These are phyloP conservation scores for Eudyptes chrysolophus DNA, from an alignment of 2,113 vertebrate species.

Conservation along the genomic window DNA sequence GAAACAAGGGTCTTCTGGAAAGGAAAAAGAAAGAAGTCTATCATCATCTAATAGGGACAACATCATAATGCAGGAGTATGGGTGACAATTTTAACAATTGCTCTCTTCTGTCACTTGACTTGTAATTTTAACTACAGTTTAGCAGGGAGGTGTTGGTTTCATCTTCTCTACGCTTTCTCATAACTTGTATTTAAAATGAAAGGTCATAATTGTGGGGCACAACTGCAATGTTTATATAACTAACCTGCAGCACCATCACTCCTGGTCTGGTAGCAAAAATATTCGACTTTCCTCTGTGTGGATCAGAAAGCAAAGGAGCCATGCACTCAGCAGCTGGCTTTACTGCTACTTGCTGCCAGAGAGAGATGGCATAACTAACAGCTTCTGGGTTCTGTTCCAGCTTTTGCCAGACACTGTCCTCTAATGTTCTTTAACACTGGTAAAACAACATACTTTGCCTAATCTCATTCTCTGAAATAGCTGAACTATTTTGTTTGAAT, in stretches of 20 bases:
- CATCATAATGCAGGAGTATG: neutral
- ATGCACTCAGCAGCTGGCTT: slow-evolving; percentile 10
- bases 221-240: neutral
- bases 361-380: neutral
- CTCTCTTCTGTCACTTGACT: neutral
- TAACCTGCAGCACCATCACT: neutral
- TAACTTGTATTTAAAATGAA: neutral
- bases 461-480: slow-evolving; percentile 22
- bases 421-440: slow-evolving; percentile 1
- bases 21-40: neutral
- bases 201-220: neutral
- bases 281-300: neutral
- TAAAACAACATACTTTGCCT: slow-evolving; percentile 43
- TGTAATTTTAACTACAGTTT: neutral
- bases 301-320: neutral
- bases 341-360: neutral
- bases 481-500: slow-evolving; percentile 26
- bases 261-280: neutral
- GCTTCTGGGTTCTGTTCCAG: slow-evolving; percentile 35
- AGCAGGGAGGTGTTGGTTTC: neutral
- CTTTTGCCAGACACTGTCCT: neutral
- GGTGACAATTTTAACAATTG: neutral
- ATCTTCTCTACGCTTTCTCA: neutral
- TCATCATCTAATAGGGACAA: neutral
- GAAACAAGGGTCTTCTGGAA: neutral